Evolutionary conservation across 2,113 vertebrate genomes (phyloP).

Genomic region (Podilymbus podiceps): DNA sequence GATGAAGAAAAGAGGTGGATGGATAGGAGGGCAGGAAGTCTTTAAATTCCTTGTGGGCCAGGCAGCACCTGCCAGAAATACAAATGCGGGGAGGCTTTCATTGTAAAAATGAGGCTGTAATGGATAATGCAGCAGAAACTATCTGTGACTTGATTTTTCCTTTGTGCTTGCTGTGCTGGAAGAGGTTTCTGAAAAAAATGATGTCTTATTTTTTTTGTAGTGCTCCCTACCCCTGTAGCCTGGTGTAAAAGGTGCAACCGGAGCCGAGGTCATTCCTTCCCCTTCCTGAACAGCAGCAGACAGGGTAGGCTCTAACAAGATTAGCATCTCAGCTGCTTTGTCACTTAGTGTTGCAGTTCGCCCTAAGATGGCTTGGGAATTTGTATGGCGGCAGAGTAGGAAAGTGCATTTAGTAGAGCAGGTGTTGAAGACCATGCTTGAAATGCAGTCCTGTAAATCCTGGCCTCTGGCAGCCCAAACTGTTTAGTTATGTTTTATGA

Average conservation of each 20-base stretch:
- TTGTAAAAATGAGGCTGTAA: neutral
- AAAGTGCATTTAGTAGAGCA: neutral
- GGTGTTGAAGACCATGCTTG: neutral
- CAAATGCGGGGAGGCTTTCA: neutral
- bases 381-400: neutral
- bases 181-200: neutral
- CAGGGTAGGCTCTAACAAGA: neutral
- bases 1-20: neutral
- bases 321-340: neutral
- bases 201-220: neutral
- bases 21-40: neutral
- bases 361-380: neutral
- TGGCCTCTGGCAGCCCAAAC: conserved; percentile 26
- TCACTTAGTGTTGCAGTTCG: neutral
- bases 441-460: neutral
- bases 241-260: neutral
- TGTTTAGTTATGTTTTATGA: conserved; percentile 46
- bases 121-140: neutral
- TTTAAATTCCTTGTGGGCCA: neutral
- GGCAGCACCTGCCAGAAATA: neutral
- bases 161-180: neutral
- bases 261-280: neutral
- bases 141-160: neutral
- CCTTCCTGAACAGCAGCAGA: neutral
- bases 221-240: neutral